Conservation (phyloP, 2,113 vertebrate genomes). For the Lota lota region DNA sequence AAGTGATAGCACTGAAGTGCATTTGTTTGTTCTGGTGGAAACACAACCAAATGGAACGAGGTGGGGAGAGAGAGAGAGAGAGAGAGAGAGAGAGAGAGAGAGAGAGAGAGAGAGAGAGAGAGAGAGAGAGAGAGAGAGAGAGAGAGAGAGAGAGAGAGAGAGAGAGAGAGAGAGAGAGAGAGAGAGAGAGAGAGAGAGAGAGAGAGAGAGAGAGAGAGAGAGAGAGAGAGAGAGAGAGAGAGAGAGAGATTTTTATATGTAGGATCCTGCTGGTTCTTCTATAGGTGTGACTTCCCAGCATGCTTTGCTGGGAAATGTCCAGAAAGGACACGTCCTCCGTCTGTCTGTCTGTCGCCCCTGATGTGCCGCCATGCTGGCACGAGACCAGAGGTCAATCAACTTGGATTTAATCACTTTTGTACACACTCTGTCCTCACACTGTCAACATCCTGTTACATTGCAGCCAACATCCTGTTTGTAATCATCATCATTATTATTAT, state of each 20-base stretch:
- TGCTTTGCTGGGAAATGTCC: conserved; percentile 21
- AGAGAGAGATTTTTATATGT: no score
- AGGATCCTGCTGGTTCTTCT: no score
- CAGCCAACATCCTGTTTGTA: background rate
- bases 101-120: no score
- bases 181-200: no score
- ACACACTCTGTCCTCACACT: background rate
- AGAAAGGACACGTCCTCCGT: conserved; percentile 53
- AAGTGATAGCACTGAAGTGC: conserved; percentile 51
- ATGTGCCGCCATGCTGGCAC: conserved; percentile 28
- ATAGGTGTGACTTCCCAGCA: conserved; percentile 13
- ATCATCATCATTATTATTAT: conserved; percentile 9
- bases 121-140: no score
- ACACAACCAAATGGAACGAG: conserved; percentile 43
- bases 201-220: no score
- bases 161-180: background rate
- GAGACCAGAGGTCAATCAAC: conserved; percentile 15
- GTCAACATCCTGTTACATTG: background rate
- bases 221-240: no score
- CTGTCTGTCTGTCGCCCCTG: conserved; percentile 24
- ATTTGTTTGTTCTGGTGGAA: conserved; percentile 63
- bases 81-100: background rate
- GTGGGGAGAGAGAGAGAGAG: conserved; percentile 14
- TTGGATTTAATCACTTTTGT: no score
- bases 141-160: no score